Percentiles rank a stretch among this genome's conserved stretches.
These are phyloP conservation scores for Epizoanthus stellaris DNA, from an alignment of 92 coral and sea anemone genomes.

Conservation along the genomic window DNA sequence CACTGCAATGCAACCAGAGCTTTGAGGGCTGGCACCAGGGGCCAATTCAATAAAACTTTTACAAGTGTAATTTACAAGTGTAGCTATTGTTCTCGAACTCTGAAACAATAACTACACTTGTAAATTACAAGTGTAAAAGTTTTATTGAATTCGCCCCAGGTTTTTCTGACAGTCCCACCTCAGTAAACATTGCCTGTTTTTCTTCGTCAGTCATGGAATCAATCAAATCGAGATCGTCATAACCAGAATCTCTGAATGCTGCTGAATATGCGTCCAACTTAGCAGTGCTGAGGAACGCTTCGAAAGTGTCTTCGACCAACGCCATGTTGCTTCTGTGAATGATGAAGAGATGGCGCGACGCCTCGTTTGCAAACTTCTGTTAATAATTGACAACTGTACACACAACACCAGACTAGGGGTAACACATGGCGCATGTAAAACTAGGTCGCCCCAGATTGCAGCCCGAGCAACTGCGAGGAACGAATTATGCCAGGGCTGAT, in stretches of 20 bases:
- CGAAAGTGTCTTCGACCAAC: constrained; percentile 1
- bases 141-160: no score
- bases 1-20: constrained; percentile 10
- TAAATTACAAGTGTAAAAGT: no score
- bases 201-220: not conserved
- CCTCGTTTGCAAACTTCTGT: constrained; percentile 4
- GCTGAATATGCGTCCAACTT: constrained; percentile 28
- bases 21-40: not conserved
- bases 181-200: not conserved
- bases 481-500: constrained; percentile 48
- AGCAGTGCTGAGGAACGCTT: constrained; percentile 18
- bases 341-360: not conserved
- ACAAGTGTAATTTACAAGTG: no score
- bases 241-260: constrained; percentile 22
- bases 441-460: constrained; percentile 43
- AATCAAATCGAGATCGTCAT: not conserved
- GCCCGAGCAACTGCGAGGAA: constrained; percentile 17
- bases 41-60: no score
- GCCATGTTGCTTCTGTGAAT: not conserved
- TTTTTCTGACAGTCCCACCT: not conserved
- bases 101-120: no score
- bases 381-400: not conserved
- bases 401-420: not conserved
- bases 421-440: constrained; percentile 25
- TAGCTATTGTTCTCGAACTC: no score